Conservation (phyloP, 2,797 vertebrate species). For the Lutjanus campechanus region DNA sequence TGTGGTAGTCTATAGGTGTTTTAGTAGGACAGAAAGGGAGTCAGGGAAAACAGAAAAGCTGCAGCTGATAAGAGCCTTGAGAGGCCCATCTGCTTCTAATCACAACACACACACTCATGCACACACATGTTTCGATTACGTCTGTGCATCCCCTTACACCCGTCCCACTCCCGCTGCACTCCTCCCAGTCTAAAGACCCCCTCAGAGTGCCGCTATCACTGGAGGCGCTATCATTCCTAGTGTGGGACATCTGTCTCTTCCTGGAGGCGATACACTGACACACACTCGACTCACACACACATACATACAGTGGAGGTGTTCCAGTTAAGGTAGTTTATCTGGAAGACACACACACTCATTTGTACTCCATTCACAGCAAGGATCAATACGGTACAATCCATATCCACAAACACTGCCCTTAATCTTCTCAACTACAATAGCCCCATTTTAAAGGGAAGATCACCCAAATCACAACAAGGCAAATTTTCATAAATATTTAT, state of each 20-base stretch:
- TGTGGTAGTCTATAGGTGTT: slow-evolving; percentile 59
- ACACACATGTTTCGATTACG: slow-evolving; percentile 53
- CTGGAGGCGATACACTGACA: slow-evolving; percentile 65
- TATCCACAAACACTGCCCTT: slow-evolving; percentile 25
- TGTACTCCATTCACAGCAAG: slow-evolving; percentile 5
- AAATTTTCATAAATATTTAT: neutral
- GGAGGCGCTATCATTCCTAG: slow-evolving; percentile 77
- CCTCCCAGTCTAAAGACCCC: slow-evolving; percentile 65
- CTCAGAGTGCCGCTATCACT: slow-evolving; percentile 76
- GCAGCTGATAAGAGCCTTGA: slow-evolving; percentile 77
- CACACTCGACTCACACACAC: slow-evolving; percentile 44
- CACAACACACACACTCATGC: slow-evolving; percentile 62
- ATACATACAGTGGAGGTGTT: slow-evolving; percentile 51
- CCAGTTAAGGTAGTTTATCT: slow-evolving; percentile 53
- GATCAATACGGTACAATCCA: slow-evolving; percentile 1
- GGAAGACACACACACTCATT: slow-evolving; percentile 35
- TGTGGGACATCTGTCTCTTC: slow-evolving; percentile 82
- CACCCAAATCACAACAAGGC: neutral
- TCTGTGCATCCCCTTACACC: slow-evolving; percentile 58
- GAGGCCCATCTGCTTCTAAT: slow-evolving; percentile 78
- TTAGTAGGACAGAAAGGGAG: slow-evolving; percentile 67
- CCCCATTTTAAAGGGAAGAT: neutral
- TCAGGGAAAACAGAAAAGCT: slow-evolving; percentile 71
- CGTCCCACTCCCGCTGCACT: slow-evolving; percentile 34
- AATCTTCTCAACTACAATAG: slow-evolving; percentile 5